Evolutionary conservation across 2,888 invertebrate genomes (phyloP).

Genomic region (Eupithecia vulgata): DNA sequence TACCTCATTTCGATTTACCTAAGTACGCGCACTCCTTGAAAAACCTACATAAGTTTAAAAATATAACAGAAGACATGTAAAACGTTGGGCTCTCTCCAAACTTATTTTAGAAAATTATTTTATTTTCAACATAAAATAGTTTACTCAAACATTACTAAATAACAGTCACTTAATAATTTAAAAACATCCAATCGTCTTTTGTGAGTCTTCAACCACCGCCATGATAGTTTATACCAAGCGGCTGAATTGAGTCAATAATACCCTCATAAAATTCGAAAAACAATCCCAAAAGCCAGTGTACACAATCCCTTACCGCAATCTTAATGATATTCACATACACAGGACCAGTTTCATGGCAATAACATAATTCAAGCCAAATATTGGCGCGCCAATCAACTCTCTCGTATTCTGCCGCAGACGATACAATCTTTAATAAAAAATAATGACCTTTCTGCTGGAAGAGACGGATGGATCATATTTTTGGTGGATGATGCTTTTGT

Average conservation of each 20-base stretch:
- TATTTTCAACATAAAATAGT: no score
- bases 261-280: background rate
- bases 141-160: no score
- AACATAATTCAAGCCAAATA: constrained; percentile 65
- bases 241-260: background rate
- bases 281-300: constrained; percentile 7
- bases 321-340: constrained; percentile 45
- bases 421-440: constrained; percentile 31
- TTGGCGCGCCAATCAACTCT: constrained; percentile 61
- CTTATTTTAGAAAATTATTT: no score
- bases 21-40: no score
- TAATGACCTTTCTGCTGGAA: constrained; percentile 17
- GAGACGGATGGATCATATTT: constrained; percentile 8
- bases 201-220: background rate
- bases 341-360: constrained; percentile 46
- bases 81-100: no score
- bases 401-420: constrained; percentile 20
- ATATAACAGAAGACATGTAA: no score
- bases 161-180: no score
- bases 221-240: background rate
- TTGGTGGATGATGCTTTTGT: background rate
- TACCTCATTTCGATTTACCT: no score
- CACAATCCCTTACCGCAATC: constrained; percentile 32
- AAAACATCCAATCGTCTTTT: no score
- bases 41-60: no score